Conservation (phyloP, 1,140 invertebrate genomes). For the Campoletis sonorensis region DNA sequence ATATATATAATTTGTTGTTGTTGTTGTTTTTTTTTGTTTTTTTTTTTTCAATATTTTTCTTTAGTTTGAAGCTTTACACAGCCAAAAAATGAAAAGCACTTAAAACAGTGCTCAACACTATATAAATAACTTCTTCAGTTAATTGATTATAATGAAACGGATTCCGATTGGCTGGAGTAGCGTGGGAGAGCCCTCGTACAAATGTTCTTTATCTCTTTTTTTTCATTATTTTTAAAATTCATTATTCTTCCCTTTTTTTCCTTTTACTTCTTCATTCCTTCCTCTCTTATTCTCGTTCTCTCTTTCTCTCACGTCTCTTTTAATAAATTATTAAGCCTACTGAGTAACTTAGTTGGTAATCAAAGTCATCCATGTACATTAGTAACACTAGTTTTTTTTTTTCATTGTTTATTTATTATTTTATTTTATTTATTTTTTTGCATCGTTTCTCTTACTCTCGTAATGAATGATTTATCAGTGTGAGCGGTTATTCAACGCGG, state of each 20-base stretch:
- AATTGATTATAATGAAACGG: constrained; percentile 65
- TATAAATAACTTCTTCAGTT: constrained; percentile 65
- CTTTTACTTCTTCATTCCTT: not conserved
- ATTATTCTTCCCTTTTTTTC: not conserved
- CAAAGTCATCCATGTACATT: constrained; percentile 60
- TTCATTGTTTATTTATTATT: not conserved
- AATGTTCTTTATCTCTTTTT: constrained; percentile 52
- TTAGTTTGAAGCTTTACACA: constrained; percentile 71
- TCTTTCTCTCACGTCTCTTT: constrained; percentile 1
- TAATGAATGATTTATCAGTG: constrained; percentile 57
- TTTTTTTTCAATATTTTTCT: too few relatives aligned
- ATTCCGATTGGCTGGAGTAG: constrained; percentile 65
- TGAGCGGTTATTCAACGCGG: constrained; percentile 56
- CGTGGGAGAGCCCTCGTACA: constrained; percentile 59
- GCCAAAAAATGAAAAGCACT: constrained; percentile 74
- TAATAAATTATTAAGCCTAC: constrained; percentile 54
- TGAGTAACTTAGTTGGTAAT: constrained; percentile 60
- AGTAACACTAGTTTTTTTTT: constrained; percentile 49
- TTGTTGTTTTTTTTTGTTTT: too few relatives aligned
- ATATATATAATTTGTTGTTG: constrained; percentile 31
- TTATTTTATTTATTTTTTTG: constrained; percentile 25
- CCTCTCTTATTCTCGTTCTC: constrained; percentile 8
- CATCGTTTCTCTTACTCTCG: constrained; percentile 38
- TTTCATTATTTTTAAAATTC: constrained; percentile 14
- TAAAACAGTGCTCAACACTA: constrained; percentile 75